Conservation (phyloP, 2,797 vertebrate species). For the Takifugu ocellatus region DNA sequence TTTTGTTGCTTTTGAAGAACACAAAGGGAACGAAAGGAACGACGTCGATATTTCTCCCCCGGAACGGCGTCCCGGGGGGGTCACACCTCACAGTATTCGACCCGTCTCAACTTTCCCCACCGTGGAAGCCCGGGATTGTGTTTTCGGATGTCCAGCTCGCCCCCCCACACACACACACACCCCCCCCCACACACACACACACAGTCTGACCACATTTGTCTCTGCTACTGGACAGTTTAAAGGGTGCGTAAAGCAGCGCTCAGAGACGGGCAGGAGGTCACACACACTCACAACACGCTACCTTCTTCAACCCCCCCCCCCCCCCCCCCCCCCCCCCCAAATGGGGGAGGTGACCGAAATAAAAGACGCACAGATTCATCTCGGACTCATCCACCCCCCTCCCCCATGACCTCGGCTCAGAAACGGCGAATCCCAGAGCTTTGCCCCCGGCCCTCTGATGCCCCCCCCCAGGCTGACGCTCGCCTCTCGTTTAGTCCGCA, state of each 20-base stretch:
- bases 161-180: neutral
- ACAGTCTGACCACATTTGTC: constrained; percentile 23
- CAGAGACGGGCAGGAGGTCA: constrained; percentile 52
- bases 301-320: constrained; percentile 1
- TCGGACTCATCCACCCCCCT: too few species aligned
- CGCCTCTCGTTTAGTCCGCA: constrained; percentile 61
- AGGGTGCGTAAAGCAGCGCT: constrained; percentile 33
- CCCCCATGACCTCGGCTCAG: constrained; percentile 36
- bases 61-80: constrained; percentile 2
- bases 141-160: constrained; percentile 3
- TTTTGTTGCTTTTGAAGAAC: constrained; percentile 35
- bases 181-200: constrained; percentile 8
- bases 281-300: constrained; percentile 23
- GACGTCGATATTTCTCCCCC: constrained; percentile 13
- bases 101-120: constrained; percentile 20
- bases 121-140: constrained; percentile 58
- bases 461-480: constrained; percentile 45
- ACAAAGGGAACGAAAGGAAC: neutral
- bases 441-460: constrained; percentile 45
- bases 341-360: too few species aligned
- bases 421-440: constrained; percentile 70
- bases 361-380: too few species aligned
- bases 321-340: constrained; percentile 11
- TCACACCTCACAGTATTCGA: constrained; percentile 60
- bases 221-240: constrained; percentile 48